phyloP scores from a whole-genome alignment of 2,888 invertebrate genomes.

The Trissoscelio sp. region DNA sequence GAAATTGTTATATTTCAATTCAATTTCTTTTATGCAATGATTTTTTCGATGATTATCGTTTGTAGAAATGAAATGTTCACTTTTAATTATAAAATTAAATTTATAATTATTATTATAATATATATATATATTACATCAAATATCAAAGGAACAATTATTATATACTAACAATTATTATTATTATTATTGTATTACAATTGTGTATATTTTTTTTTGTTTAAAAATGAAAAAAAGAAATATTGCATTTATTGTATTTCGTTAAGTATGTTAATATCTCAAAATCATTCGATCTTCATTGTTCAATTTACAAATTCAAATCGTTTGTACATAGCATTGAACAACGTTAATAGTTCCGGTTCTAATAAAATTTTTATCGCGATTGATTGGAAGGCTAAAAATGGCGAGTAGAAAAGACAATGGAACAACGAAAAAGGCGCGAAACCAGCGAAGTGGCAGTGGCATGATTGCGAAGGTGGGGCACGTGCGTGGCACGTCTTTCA shows the following conservation, averaged over 20 bases:
- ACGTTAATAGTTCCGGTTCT: conserved; percentile 59
- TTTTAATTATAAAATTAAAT: no score
- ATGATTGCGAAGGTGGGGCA: conserved; percentile 77
- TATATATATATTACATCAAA: no score
- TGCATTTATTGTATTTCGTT: no score
- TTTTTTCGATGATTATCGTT: conserved; percentile 15
- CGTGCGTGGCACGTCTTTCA: conserved; percentile 81
- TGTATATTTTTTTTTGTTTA: no score
- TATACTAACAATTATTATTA: no score
- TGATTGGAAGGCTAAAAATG: conserved; percentile 64
- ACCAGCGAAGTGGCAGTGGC: conserved; percentile 64
- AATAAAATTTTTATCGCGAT: conserved; percentile 51
- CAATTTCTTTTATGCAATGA: conserved; percentile 13
- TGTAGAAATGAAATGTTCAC: neutral
- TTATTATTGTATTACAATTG: no score
- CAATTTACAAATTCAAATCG: neutral
- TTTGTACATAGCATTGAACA: conserved; percentile 28
- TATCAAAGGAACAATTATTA: no score
- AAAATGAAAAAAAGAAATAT: no score
- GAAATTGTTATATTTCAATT: neutral
- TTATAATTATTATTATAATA: no score
- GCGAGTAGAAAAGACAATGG: conserved; percentile 63
- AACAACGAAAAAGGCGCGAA: conserved; percentile 75
- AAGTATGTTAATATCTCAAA: neutral
- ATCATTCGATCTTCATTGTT: neutral